Evolutionary conservation across 1,140 invertebrate genomes (phyloP), one percentile per base, ranked within the genome.

Genomic region (Hyphantria cunea): DNA sequence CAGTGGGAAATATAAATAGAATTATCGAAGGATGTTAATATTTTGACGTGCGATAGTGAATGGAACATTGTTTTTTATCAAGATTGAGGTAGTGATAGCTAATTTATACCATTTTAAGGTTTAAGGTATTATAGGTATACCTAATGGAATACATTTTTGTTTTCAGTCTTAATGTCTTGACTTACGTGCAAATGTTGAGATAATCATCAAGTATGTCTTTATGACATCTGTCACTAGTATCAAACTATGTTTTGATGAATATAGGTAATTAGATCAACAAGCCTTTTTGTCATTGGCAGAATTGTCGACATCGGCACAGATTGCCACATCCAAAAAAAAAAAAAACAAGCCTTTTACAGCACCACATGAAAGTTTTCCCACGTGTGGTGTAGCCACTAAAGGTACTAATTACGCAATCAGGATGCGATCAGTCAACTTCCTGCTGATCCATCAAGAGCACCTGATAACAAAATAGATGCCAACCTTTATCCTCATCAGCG

Each of bases 381-480:
- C 74, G 74, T 8, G 12, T 39, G 8, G 3, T 10, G n/a, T 10
- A 39, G 7, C 37, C 8, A 39, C 2, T 39, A 39, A 39, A 39
- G n/a, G 3, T n/a, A 39, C 12, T 31, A 45, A 55, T 68, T 45
- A 15, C 62, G 15, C 59, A 69, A 66, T 76, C 68, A 81, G 72
- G 74, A 39, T n/a, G 37, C 65, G 66, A 84, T 81, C 75, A 74
- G 69, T 84, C 81, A 84, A 78, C 76, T 70, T 75, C 63, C 65
- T 60, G 12, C 33, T 25, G 17, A 59, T 59, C 55, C 47, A 59
- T 59, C 55, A 59, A 44, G 34, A 47, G 54, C 54, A 15, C 7
- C 54, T 59, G 75, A 76, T 76, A 72, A 69, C 48, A 58, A 66
- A 72, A 74, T 74, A 66, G 48, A 44, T 34, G 8, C n/a, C 7